Conservation (phyloP, 2,888 invertebrate genomes). For the Sthenelais limicola region DNA sequence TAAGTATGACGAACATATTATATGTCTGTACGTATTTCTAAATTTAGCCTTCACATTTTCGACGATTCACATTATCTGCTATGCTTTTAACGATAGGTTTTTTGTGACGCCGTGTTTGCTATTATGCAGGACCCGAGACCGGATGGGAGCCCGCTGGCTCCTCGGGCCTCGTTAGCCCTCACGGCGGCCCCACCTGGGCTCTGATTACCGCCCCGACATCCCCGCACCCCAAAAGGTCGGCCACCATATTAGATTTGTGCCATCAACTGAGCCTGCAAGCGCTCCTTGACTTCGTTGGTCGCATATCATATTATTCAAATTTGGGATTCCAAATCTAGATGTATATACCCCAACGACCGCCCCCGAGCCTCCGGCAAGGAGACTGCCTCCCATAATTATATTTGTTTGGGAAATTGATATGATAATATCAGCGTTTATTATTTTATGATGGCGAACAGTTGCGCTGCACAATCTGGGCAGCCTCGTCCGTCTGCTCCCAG, state of each 20-base stretch:
- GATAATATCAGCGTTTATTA: slow-evolving; percentile 44
- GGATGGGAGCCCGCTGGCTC: slow-evolving; percentile 18
- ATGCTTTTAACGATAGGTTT: too few species aligned
- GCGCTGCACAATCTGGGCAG: slow-evolving; percentile 40
- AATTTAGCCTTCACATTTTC: too few species aligned
- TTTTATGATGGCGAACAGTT: slow-evolving; percentile 43
- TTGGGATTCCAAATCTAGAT: slow-evolving; percentile 37
- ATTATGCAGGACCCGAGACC: too few species aligned
- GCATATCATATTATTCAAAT: slow-evolving; percentile 41
- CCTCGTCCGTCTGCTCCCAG: slow-evolving; percentile 2
- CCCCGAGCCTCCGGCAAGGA: slow-evolving; percentile 10
- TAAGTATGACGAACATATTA: too few species aligned
- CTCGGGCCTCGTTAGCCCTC: slow-evolving; percentile 24
- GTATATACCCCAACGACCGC: slow-evolving; percentile 31
- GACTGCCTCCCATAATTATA: slow-evolving; percentile 27
- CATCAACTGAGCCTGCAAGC: slow-evolving; percentile 33
- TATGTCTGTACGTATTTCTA: too few species aligned
- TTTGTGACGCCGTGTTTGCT: too few species aligned
- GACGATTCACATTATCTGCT: too few species aligned
- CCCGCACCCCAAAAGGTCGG: slow-evolving; percentile 25
- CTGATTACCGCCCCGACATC: slow-evolving; percentile 38
- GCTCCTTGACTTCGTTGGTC: slow-evolving; percentile 36
- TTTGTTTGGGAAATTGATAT: slow-evolving; percentile 41
- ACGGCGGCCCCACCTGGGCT: slow-evolving; percentile 29
- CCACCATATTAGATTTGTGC: slow-evolving; percentile 30